phyloP scores from a whole-genome alignment of 1,140 invertebrate species.

The Penaeus vannamei region DNA sequence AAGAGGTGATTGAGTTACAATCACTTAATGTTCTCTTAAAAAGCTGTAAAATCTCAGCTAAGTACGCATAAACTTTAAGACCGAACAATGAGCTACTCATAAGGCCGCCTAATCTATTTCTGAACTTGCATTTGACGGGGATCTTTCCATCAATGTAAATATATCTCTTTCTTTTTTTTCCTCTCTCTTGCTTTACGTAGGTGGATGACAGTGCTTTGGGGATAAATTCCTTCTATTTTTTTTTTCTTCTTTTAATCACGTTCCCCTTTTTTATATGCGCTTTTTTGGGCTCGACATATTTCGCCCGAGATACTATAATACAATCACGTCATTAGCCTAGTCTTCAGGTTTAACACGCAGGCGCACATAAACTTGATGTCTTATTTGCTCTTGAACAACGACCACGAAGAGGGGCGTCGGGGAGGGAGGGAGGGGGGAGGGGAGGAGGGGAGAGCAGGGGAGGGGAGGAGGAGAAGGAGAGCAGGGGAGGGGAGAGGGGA shows the following conservation, averaged over 20 bases:
- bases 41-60: conserved; percentile 55
- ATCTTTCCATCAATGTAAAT: neutral
- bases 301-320: too few relatives aligned
- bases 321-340: neutral
- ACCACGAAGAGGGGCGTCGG: neutral
- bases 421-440: neutral
- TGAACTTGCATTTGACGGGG: conserved; percentile 27
- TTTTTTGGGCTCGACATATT: too few relatives aligned
- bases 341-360: conserved; percentile 25
- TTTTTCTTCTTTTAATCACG: too few relatives aligned
- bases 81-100: conserved; percentile 52
- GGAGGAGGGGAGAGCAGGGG: neutral
- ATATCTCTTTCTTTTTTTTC: neutral
- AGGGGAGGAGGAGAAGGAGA: neutral
- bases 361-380: conserved; percentile 33
- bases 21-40: conserved; percentile 65
- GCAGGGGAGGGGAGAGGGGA: neutral
- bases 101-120: conserved; percentile 54
- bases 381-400: conserved; percentile 27
- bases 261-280: too few relatives aligned
- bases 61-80: conserved; percentile 58
- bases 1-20: conserved; percentile 64
- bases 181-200: neutral
- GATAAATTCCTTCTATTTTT: too few relatives aligned
- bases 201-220: neutral